Conservation (phyloP, 1,140 invertebrate species). For the Ceratosolen fusciceps region DNA sequence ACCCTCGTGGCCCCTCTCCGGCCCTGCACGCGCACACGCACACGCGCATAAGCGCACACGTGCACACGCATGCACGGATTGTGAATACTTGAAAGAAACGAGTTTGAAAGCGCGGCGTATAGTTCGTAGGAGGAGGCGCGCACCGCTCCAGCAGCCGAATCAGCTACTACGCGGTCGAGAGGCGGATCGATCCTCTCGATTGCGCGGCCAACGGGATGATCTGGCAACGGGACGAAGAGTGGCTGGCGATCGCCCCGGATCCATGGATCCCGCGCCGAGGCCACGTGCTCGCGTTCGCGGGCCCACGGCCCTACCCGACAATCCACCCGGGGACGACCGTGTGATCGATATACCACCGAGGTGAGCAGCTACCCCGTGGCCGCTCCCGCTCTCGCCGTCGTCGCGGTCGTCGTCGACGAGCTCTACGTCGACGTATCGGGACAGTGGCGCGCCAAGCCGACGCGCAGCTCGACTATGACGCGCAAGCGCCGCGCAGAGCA, state of each 20-base stretch:
- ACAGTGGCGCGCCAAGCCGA: conserved; percentile 10
- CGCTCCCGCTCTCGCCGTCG: not conserved
- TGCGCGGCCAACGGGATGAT: not conserved
- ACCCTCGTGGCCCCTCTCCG: no score
- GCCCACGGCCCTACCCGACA: not conserved
- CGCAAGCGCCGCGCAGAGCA: conserved; percentile 19
- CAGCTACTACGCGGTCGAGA: no score
- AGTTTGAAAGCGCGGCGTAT: not conserved
- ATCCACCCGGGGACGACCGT: not conserved
- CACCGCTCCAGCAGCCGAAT: not conserved
- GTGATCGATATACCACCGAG: not conserved
- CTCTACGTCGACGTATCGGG: not conserved
- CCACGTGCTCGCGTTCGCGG: not conserved
- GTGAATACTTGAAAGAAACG: not conserved
- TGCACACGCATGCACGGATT: not conserved
- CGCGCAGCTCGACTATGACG: conserved; percentile 1
- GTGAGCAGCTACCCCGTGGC: not conserved
- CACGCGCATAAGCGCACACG: no score
- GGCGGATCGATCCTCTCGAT: not conserved
- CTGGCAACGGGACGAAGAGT: not conserved
- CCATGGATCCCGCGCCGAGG: not conserved
- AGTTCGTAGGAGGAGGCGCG: not conserved
- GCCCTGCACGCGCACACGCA: no score
- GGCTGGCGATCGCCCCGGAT: not conserved
- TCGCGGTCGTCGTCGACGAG: not conserved